phyloP scores from a whole-genome alignment of 2,797 vertebrate genomes.

The Ceryle rudis region DNA sequence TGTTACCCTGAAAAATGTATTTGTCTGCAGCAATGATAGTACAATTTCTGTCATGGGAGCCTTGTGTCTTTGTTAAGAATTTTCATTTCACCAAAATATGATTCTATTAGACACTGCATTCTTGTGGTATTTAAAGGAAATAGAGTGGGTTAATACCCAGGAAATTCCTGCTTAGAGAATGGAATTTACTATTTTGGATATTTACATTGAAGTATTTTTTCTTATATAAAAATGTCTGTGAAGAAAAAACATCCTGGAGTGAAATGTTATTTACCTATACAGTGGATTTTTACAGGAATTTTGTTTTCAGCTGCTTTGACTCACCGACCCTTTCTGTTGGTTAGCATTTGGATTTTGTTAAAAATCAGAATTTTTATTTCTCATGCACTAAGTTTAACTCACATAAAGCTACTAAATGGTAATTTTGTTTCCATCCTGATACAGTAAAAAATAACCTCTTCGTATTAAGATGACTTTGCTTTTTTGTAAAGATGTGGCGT shows the following conservation, averaged over 20 bases:
- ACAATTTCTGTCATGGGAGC: neutral
- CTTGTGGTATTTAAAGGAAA: constrained; percentile 55
- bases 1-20: neutral
- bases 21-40: neutral
- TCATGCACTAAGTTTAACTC: constrained; percentile 48
- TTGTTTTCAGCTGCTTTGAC: constrained; percentile 45
- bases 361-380: constrained; percentile 49
- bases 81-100: neutral
- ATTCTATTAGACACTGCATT: constrained; percentile 27
- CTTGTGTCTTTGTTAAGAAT: neutral
- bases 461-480: constrained; percentile 62
- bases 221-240: neutral
- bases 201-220: constrained; percentile 45
- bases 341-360: constrained; percentile 39
- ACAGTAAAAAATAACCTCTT: constrained; percentile 66
- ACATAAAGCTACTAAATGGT: constrained; percentile 10
- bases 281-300: constrained; percentile 37
- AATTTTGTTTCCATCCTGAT: constrained; percentile 20
- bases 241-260: neutral
- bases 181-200: constrained; percentile 58
- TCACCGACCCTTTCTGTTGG: constrained; percentile 4
- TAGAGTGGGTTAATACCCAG: constrained; percentile 26
- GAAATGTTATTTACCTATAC: neutral
- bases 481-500: constrained; percentile 39
- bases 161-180: constrained; percentile 61